Conservation (phyloP, 2,888 invertebrate species). For the Microctonus hyperodae region DNA sequence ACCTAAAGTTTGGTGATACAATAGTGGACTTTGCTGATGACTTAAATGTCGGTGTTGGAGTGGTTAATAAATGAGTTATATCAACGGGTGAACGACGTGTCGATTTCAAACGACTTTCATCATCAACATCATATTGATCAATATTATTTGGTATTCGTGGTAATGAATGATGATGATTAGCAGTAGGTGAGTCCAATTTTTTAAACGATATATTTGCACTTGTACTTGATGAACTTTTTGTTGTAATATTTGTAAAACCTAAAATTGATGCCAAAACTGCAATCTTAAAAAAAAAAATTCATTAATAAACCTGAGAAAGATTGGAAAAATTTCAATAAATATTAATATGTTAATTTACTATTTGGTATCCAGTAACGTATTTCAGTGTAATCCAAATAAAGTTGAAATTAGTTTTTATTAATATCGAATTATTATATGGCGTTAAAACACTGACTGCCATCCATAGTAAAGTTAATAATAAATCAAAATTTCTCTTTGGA, state of each 20-base stretch:
- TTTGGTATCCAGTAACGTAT: slow-evolving; percentile 48
- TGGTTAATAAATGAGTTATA: slow-evolving; percentile 40
- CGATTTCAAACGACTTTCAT: background rate
- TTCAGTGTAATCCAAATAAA: slow-evolving; percentile 43
- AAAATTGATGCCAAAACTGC: slow-evolving; percentile 46
- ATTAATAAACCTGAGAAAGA: slow-evolving; percentile 17
- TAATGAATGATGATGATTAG: slow-evolving; percentile 24
- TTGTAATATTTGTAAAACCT: slow-evolving; percentile 48
- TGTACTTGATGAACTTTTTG: slow-evolving; percentile 35
- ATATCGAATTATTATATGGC: slow-evolving; percentile 43
- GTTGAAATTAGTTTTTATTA: slow-evolving; percentile 40
- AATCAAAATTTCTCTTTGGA: slow-evolving; percentile 42
- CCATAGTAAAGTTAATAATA: slow-evolving; percentile 54
- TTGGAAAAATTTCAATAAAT: background rate
- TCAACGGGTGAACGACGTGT: slow-evolving; percentile 43
- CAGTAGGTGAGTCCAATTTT: slow-evolving; percentile 49
- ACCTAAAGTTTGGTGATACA: slow-evolving; percentile 20
- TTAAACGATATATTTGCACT: slow-evolving; percentile 51
- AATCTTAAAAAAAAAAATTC: slow-evolving; percentile 42
- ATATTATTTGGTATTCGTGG: slow-evolving; percentile 19
- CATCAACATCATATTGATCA: background rate
- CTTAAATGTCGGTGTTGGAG: slow-evolving; percentile 36
- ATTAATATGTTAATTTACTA: slow-evolving; percentile 45
- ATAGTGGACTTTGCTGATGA: slow-evolving; percentile 39
- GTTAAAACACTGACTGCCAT: slow-evolving; percentile 47